A percentile compares a stretch with the other conserved stretches of the same genome.
phyloP scores from a whole-genome alignment of 2,888 invertebrate genomes.

The Tinea trinotella region DNA sequence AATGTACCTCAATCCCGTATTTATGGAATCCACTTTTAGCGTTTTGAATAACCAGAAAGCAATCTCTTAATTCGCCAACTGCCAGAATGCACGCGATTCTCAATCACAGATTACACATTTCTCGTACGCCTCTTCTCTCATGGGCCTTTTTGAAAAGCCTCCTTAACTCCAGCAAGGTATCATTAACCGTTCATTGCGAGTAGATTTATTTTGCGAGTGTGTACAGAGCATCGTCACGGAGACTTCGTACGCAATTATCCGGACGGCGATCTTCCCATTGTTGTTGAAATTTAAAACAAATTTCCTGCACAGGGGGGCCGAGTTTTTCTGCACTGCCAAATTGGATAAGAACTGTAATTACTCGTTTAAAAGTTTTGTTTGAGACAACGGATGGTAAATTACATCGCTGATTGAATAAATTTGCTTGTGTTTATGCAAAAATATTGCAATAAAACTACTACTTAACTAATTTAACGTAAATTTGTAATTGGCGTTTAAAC shows the following conservation, averaged over 20 bases:
- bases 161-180: constrained; percentile 51
- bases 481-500: too few species aligned
- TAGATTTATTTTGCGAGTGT: constrained; percentile 49
- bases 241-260: constrained; percentile 56
- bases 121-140: constrained; percentile 34
- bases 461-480: too few species aligned
- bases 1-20: constrained; percentile 12
- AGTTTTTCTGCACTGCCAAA: constrained; percentile 67
- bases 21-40: constrained; percentile 17
- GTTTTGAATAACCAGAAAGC: constrained; percentile 15
- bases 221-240: constrained; percentile 45
- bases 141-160: constrained; percentile 46
- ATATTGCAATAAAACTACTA: too few species aligned
- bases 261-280: constrained; percentile 64
- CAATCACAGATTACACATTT: constrained; percentile 51
- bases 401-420: constrained; percentile 1
- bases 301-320: constrained; percentile 66
- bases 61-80: constrained; percentile 18
- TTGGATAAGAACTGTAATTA: constrained; percentile 71
- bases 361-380: constrained; percentile 46
- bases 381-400: constrained; percentile 14
- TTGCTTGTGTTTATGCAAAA: too few species aligned
- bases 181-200: constrained; percentile 61
- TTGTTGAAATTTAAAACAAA: constrained; percentile 72
- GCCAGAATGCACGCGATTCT: constrained; percentile 37